Percentiles rank a stretch among this genome's conserved stretches.
phyloP scores from a whole-genome alignment of 2,797 vertebrate species.

The Buphagus erythrorhynchus region DNA sequence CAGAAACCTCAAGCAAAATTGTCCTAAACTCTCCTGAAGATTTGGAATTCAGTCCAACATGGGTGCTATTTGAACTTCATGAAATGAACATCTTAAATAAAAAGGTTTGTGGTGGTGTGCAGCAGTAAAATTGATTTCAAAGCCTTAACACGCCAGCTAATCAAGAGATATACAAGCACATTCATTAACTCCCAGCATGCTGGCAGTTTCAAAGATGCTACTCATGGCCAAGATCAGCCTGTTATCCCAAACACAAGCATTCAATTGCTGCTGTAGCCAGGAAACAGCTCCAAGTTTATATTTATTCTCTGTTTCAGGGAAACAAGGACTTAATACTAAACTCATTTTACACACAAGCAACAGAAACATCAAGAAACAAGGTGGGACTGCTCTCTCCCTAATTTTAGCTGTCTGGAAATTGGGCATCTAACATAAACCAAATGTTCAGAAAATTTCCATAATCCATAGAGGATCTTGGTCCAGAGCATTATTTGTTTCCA shows the following conservation, averaged over 20 bases:
- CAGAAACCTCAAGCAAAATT: slow-evolving; percentile 29
- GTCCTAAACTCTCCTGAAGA: neutral
- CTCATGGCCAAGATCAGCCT: neutral
- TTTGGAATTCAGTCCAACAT: neutral
- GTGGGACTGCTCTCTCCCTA: neutral
- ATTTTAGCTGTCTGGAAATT: neutral
- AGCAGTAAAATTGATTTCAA: slow-evolving; percentile 13
- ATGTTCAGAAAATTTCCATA: neutral
- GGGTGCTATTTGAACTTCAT: slow-evolving; percentile 9
- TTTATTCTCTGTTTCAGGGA: neutral
- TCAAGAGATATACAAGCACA: neutral
- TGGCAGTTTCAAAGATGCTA: neutral
- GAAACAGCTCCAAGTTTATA: neutral
- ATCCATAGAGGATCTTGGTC: neutral
- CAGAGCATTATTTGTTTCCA: neutral
- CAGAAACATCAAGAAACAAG: neutral
- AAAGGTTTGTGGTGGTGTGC: neutral
- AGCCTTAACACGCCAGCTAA: neutral
- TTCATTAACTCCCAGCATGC: neutral
- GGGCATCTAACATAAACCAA: neutral
- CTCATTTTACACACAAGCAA: neutral
- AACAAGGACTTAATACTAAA: neutral
- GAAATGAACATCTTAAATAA: neutral
- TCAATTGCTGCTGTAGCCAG: neutral
- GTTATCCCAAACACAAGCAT: neutral